Percentiles rank a stretch among this genome's conserved stretches.
phyloP scores from a whole-genome alignment of 1,140 invertebrate species.

The Papilio polytes region DNA sequence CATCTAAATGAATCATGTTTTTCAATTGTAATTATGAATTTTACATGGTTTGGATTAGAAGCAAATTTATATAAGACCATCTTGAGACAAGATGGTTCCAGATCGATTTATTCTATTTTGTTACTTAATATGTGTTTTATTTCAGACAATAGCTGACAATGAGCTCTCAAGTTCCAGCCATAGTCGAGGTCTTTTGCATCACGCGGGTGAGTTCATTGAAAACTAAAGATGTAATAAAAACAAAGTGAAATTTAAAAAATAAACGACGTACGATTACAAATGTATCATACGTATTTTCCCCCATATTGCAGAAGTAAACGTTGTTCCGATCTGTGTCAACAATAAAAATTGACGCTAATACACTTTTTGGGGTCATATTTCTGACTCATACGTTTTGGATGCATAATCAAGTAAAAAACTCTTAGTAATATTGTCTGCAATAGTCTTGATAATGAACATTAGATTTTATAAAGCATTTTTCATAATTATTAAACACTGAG shows the following conservation, averaged over 20 bases:
- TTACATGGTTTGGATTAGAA: too few species aligned
- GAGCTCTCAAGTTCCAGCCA: conserved; percentile 62
- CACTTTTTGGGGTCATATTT: neutral
- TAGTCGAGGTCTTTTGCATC: conserved; percentile 62
- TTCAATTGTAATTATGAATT: too few species aligned
- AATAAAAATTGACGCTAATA: neutral
- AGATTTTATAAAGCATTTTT: neutral
- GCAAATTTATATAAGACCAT: too few species aligned
- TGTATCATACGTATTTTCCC: neutral
- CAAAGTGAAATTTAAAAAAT: neutral
- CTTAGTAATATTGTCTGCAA: neutral
- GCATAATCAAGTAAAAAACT: conserved; percentile 20
- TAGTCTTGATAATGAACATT: neutral
- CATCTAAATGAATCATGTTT: too few species aligned
- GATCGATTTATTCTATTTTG: neutral
- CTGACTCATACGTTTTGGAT: neutral
- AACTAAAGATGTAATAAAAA: neutral
- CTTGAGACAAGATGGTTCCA: too few species aligned
- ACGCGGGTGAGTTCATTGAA: conserved; percentile 26
- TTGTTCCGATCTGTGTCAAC: neutral
- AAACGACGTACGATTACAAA: neutral
- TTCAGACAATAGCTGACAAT: conserved; percentile 65
- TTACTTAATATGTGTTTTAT: conserved; percentile 31
- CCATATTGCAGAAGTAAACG: neutral
- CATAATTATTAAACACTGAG: too few species aligned